phyloP scores from a whole-genome alignment of 2,797 vertebrate species.

The Naso thynnoides region DNA sequence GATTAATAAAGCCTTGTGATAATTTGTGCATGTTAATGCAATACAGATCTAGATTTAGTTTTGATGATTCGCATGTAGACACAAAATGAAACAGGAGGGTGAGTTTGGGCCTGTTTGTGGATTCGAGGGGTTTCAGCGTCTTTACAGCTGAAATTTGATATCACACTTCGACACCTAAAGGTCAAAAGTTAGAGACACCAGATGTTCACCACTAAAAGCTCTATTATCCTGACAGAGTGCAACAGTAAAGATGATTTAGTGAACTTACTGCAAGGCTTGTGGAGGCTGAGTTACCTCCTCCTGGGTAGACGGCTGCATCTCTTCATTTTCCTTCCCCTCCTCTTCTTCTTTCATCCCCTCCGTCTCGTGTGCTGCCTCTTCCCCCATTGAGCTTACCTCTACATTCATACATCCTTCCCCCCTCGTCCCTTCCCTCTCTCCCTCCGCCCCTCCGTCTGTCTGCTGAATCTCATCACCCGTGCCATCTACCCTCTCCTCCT shows the following conservation, averaged over 20 bases:
- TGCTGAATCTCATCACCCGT: slow-evolving; percentile 37
- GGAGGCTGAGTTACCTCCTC: slow-evolving; percentile 52
- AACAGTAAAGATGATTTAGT: slow-evolving; percentile 7
- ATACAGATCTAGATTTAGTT: background rate
- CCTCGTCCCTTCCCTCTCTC: slow-evolving; percentile 36
- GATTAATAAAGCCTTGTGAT: slow-evolving; percentile 12
- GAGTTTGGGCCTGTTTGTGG: background rate
- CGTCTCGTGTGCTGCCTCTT: slow-evolving; percentile 48
- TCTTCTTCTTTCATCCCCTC: slow-evolving; percentile 58
- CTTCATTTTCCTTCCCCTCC: slow-evolving; percentile 55
- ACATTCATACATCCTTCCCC: slow-evolving; percentile 45
- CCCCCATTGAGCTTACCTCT: slow-evolving; percentile 52
- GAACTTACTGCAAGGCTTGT: slow-evolving; percentile 68
- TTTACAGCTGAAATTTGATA: background rate
- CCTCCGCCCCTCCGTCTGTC: slow-evolving; percentile 52
- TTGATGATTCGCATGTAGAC: background rate
- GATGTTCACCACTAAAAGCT: background rate
- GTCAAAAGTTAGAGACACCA: background rate
- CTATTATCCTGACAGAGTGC: background rate
- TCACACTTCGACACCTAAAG: slow-evolving; percentile 11
- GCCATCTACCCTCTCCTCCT: slow-evolving; percentile 42
- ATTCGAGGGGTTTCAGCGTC: background rate
- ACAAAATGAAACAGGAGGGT: background rate
- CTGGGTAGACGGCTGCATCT: slow-evolving; percentile 42
- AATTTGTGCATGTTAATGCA: background rate